phyloP scores from a whole-genome alignment of 2,797 vertebrate genomes.

The Avahi laniger region DNA sequence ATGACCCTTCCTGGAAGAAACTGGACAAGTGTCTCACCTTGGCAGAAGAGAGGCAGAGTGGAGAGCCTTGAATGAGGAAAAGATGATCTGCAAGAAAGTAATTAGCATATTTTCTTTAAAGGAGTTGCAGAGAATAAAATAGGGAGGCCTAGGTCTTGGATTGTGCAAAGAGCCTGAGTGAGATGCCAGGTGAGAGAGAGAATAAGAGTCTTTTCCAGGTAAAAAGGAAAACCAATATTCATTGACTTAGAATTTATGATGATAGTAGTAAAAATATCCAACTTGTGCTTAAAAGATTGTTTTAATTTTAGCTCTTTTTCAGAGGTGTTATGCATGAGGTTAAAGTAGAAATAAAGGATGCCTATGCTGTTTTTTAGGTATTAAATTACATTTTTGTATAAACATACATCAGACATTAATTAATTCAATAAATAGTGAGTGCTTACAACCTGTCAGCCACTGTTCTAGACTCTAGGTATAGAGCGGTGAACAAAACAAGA shows the following conservation, averaged over 20 bases:
- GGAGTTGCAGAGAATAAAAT: neutral
- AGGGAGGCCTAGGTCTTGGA: neutral
- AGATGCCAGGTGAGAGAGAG: neutral
- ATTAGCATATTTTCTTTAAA: neutral
- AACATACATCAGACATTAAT: neutral
- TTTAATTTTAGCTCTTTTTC: conserved; percentile 21
- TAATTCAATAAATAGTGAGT: neutral
- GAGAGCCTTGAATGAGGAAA: neutral
- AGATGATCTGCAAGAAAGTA: neutral
- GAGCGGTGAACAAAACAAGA: neutral
- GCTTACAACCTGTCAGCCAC: neutral
- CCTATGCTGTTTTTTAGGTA: neutral
- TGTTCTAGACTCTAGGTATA: neutral
- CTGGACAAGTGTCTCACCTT: neutral
- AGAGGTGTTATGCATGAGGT: neutral
- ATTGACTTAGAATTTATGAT: conserved; percentile 3
- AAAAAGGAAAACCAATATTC: neutral
- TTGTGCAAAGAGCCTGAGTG: neutral
- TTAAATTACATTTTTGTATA: conserved; percentile 28
- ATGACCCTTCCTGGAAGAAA: neutral
- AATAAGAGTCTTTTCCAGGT: neutral
- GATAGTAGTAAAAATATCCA: neutral
- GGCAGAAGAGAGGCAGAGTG: neutral
- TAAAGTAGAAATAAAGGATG: neutral
- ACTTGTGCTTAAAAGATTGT: neutral